Evolutionary conservation across 2,888 invertebrate genomes (phyloP).

Genomic region (Taphrorychus bicolor): DNA sequence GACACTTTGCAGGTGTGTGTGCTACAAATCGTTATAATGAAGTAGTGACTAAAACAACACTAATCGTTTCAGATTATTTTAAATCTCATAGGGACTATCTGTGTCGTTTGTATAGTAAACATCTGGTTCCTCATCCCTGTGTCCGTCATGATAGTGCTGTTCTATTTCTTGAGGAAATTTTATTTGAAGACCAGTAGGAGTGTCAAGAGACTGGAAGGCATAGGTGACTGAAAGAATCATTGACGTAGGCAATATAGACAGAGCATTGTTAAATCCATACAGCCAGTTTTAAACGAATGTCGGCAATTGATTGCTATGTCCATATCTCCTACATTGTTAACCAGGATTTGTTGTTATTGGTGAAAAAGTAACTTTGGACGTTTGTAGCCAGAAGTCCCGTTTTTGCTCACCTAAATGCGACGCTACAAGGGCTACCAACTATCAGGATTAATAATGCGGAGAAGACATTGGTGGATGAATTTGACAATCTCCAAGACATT

Average conservation of each 20-base stretch:
- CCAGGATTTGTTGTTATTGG: no score
- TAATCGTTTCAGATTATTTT: conserved; percentile 67
- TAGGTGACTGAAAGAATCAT: no score
- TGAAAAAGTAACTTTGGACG: no score
- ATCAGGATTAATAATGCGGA: conserved; percentile 73
- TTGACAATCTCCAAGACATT: conserved; percentile 65
- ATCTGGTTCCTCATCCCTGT: conserved; percentile 73
- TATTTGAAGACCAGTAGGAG: conserved; percentile 79
- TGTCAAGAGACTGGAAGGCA: conserved; percentile 75
- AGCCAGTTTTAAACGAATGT: no score
- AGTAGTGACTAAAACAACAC: no score
- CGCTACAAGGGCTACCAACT: conserved; percentile 75
- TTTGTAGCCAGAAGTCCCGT: conserved; percentile 75
- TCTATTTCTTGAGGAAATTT: conserved; percentile 69
- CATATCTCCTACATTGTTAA: no score
- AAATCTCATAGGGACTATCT: conserved; percentile 77
- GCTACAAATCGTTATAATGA: no score
- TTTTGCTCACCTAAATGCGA: conserved; percentile 75
- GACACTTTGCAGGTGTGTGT: conserved; percentile 60
- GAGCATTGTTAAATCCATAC: no score
- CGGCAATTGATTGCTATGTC: no score
- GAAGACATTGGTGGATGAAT: conserved; percentile 65
- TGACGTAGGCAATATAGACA: no score
- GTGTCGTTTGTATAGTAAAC: conserved; percentile 75
- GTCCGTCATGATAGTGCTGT: conserved; percentile 68